phyloP scores from a whole-genome alignment of 2,797 vertebrate genomes.

The Tragelaphus oryx region DNA sequence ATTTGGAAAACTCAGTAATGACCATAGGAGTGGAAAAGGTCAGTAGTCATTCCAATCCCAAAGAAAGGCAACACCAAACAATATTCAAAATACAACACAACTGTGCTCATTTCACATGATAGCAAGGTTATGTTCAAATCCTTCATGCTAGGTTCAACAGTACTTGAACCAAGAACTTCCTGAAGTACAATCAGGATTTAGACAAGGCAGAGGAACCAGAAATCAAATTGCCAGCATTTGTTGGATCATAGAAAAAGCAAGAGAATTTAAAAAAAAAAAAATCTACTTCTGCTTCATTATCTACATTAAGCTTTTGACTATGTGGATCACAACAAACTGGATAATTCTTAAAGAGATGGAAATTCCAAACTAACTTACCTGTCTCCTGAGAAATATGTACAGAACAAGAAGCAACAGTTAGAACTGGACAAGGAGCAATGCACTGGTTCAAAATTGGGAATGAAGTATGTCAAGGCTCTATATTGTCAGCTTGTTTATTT shows the following conservation, averaged over 20 bases:
- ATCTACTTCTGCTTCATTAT: not conserved
- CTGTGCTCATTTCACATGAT: not conserved
- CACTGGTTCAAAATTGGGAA: not conserved
- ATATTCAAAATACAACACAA: not conserved
- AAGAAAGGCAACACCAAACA: not conserved
- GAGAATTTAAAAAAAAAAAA: not conserved
- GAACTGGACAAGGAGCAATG: not conserved
- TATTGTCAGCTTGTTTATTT: not conserved
- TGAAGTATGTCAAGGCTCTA: not conserved
- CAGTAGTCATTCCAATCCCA: not conserved
- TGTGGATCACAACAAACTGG: not conserved
- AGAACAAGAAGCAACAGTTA: not conserved
- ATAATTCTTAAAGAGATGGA: not conserved
- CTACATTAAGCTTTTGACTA: not conserved
- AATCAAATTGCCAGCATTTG: not conserved
- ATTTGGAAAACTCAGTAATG: not conserved
- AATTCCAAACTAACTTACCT: not conserved
- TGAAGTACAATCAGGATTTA: not conserved
- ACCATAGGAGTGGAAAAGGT: not conserved
- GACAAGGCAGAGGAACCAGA: not conserved
- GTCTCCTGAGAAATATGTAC: not conserved
- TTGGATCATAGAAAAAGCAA: not conserved
- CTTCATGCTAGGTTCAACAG: not conserved
- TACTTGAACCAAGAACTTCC: not conserved
- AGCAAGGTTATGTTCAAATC: not conserved